Conservation (phyloP, 2,888 invertebrate species). For the Cremastinae sp. region DNA sequence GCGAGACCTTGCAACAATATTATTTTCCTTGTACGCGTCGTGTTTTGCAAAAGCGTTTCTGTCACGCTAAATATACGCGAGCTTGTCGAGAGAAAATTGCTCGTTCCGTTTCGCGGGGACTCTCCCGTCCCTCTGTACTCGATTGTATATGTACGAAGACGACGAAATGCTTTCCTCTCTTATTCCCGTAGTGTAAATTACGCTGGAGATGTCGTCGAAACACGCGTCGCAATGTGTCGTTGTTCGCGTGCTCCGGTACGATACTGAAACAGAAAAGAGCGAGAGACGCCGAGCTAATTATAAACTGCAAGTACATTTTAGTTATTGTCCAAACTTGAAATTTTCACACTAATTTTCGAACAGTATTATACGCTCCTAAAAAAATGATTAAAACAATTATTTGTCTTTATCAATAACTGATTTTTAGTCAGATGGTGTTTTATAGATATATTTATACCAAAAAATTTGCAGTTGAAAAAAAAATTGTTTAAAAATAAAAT, state of each 20-base stretch:
- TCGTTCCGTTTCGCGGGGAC: conserved; percentile 37
- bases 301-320: conserved; percentile 12
- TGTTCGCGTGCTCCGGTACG: conserved; percentile 6
- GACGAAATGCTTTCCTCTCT: conserved; percentile 6
- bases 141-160: conserved; percentile 36
- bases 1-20: conserved; percentile 34
- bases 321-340: background rate
- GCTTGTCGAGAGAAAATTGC: conserved; percentile 52
- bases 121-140: conserved; percentile 20
- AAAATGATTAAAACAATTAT: background rate
- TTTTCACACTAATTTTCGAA: background rate
- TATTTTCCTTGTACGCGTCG: conserved; percentile 6
- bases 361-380: background rate
- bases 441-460: too few species aligned
- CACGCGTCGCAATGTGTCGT: conserved; percentile 22
- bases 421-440: too few species aligned
- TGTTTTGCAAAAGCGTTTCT: conserved; percentile 23
- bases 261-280: background rate
- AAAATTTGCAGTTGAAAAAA: too few species aligned
- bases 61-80: conserved; percentile 51
- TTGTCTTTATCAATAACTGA: too few species aligned
- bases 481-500: too few species aligned
- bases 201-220: conserved; percentile 42
- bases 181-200: conserved; percentile 25
- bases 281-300: conserved; percentile 39